phyloP scores from a whole-genome alignment of 2,888 invertebrate genomes.

The Hypolimnas misippus region DNA sequence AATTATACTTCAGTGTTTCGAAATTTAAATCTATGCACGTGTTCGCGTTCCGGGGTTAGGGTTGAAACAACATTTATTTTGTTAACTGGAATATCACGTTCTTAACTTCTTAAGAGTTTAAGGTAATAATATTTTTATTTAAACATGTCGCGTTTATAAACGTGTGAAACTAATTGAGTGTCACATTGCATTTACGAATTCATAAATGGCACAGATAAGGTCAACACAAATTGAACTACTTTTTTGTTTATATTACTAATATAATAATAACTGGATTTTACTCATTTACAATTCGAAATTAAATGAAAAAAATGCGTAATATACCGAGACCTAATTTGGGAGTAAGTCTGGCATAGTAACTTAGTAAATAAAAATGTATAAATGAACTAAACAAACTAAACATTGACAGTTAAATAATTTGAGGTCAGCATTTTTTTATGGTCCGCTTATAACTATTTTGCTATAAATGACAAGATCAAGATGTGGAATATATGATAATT shows the following conservation, averaged over 20 bases:
- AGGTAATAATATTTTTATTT: background rate
- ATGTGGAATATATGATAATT: slow-evolving; percentile 26
- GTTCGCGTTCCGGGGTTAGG: slow-evolving; percentile 28
- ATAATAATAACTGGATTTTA: too few relatives aligned
- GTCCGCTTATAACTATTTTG: too few relatives aligned
- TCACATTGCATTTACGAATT: background rate
- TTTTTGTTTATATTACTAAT: too few relatives aligned
- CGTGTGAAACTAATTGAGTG: background rate
- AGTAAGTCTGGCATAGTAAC: too few relatives aligned
- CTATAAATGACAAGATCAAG: slow-evolving; percentile 5
- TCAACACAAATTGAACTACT: too few relatives aligned
- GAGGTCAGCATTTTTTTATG: too few relatives aligned
- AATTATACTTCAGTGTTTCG: slow-evolving; percentile 31
- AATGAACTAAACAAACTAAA: too few relatives aligned
- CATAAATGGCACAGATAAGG: too few relatives aligned
- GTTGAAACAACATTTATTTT: slow-evolving; percentile 23
- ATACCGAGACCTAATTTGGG: too few relatives aligned
- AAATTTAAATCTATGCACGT: slow-evolving; percentile 31
- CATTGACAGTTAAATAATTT: background rate
- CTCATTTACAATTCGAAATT: too few relatives aligned
- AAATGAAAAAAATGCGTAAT: too few relatives aligned
- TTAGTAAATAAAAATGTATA: too few relatives aligned
- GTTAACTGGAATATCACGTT: background rate
- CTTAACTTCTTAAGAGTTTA: background rate
- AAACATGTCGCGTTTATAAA: background rate